Base-by-base conservation (phyloP, 2,888 invertebrate genomes). In the Capitulum mitella region DNA sequence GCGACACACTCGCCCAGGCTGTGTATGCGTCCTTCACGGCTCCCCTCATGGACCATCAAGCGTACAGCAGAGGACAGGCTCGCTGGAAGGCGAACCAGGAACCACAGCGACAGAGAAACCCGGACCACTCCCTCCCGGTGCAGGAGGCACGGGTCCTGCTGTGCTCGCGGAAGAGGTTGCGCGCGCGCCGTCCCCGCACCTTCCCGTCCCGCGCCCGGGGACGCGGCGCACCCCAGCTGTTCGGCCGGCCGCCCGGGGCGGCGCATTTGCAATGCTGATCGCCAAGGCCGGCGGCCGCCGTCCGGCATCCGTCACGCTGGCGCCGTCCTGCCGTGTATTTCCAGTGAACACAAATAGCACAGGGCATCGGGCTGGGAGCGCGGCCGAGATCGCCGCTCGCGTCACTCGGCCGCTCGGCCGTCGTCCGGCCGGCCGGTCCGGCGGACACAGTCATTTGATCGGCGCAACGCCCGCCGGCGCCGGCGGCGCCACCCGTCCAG, bases 271-370 rank as follows among this genome's bases (percentile, higher is more conserved):
- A 58, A 29, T 58, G 58, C 58, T 58, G 54, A 54, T 54, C 54
- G 54, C n/a, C n/a, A 58, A 58, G 58, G 58, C 29, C 58, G 58
- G 3, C 58, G 5, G 29, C 58, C 19, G 51, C 51, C 19, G 19
- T 14, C 51, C 51, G 29, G n/a, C 54, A 26, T 1, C 61, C n/a
- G n/a, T 32, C 8, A 6, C 61, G 61, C 61, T 16, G 61, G 64
- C 19, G 34, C 70, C 70, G 19, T 26, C 26, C 64, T 22, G 70
- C 40, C 70, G 70, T 70, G 70, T 70, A 70, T 70, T 70, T 70
- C 70, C 70, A 70, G 70, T 40, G 70, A n/a, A 26, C 40, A 40
- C 40, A 2, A 37, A 70, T 6, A 70, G 40, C 70, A 70, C 70
- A 70, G 37, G 70, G 26, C 70, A 37, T 6, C 14, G 32, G 64